phyloP scores from a whole-genome alignment of 2,113 vertebrate genomes.

The Heptranchias perlo region DNA sequence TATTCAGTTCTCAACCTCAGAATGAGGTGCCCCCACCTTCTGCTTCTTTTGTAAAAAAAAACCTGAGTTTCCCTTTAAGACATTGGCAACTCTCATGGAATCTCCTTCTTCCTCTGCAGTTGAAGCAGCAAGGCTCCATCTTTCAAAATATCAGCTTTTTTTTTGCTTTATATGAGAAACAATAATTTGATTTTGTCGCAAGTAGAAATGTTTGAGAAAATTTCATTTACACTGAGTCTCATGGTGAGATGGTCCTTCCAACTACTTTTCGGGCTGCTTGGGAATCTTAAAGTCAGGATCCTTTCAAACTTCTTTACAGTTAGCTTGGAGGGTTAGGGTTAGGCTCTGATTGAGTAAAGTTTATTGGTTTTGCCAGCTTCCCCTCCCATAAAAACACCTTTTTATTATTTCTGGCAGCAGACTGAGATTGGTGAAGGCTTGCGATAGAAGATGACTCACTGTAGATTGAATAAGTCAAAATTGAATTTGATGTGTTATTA shows the following conservation, averaged over 20 bases:
- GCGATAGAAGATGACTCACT: background rate
- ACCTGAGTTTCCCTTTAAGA: background rate
- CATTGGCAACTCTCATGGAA: background rate
- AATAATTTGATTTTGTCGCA: constrained; percentile 5
- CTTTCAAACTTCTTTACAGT: background rate
- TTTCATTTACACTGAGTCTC: background rate
- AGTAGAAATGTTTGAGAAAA: background rate
- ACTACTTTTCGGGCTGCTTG: background rate
- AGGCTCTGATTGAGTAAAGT: background rate
- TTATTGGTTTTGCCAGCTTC: background rate
- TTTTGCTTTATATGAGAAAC: background rate
- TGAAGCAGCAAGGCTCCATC: background rate
- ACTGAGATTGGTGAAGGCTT: background rate
- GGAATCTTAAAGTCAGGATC: background rate
- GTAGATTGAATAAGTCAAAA: background rate
- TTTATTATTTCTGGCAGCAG: background rate
- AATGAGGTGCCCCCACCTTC: background rate
- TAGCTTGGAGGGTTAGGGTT: background rate
- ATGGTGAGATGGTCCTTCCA: background rate
- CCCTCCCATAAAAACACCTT: background rate
- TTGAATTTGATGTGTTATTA: background rate
- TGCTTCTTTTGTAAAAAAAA: background rate
- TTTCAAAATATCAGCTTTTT: background rate
- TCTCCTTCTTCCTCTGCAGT: background rate
- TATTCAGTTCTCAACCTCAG: background rate